These are phyloP conservation scores for Tachyglossus aculeatus DNA, from an alignment of 2,797 vertebrate genomes.

Conservation along the genomic window DNA sequence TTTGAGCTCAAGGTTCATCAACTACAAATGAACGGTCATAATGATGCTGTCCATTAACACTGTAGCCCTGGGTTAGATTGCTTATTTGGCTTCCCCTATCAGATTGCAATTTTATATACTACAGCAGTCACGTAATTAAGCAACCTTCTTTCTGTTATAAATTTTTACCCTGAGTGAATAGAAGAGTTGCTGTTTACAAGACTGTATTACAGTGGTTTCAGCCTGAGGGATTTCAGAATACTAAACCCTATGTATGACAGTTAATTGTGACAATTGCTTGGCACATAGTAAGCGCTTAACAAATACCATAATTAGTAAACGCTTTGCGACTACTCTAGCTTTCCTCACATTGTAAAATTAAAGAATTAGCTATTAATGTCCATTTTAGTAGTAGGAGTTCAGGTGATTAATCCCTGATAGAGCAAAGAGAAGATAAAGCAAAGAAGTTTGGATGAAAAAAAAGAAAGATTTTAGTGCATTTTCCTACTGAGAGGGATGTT, in stretches of 20 bases:
- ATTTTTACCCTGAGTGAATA: neutral
- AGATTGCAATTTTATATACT: neutral
- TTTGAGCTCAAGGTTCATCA: neutral
- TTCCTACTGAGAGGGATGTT: no score
- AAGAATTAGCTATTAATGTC: no score
- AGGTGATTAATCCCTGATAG: no score
- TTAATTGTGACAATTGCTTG: no score
- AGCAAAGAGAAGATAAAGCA: no score
- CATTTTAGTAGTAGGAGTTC: no score
- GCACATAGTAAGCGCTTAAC: no score
- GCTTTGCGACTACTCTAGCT: no score
- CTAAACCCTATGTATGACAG: neutral
- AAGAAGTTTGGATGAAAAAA: no score
- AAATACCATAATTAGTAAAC: no score
- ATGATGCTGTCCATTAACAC: neutral
- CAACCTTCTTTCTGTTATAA: neutral
- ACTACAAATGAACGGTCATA: neutral
- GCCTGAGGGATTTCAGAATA: neutral
- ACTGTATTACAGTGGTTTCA: neutral
- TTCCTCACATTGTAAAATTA: no score
- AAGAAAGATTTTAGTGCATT: no score
- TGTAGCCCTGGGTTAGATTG: neutral
- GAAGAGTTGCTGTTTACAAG: neutral
- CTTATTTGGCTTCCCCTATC: neutral
- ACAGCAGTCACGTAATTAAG: neutral